phyloP scores from a whole-genome alignment of 92 coral and sea anemone species.

The Parazoanthus atlanticus region DNA sequence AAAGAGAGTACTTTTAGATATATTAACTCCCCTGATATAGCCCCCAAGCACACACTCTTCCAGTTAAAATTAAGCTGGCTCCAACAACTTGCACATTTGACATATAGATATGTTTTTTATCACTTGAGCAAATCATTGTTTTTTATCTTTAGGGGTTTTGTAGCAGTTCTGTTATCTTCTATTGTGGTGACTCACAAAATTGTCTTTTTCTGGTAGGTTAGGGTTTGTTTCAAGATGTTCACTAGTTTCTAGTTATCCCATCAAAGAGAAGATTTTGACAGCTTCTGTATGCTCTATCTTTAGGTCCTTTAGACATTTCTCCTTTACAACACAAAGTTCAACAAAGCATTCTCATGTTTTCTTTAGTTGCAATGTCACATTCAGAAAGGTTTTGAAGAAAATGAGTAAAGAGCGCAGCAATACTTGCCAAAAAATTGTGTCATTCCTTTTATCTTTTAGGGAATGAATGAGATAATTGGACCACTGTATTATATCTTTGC shows the following conservation, averaged over 20 bases:
- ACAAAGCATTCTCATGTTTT: background rate
- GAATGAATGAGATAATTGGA: conserved; percentile 99
- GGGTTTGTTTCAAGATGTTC: background rate
- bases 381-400: background rate
- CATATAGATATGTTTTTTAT: too few relatives aligned
- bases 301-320: too few relatives aligned
- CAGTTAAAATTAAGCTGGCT: too few relatives aligned
- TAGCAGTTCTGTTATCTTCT: too few relatives aligned
- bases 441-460: conserved; percentile 53
- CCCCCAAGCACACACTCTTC: too few relatives aligned
- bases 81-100: too few relatives aligned
- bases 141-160: too few relatives aligned
- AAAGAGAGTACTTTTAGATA: too few relatives aligned
- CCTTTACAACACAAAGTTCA: background rate
- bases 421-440: background rate
- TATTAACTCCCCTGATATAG: too few relatives aligned
- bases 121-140: too few relatives aligned
- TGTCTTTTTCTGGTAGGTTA: background rate
- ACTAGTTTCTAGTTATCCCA: background rate
- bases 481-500: conserved; percentile 94
- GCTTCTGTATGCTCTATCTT: background rate
- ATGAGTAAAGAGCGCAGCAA: background rate
- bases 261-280: background rate
- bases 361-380: background rate
- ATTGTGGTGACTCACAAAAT: too few relatives aligned